Percentiles rank a stretch among this genome's conserved stretches.
Conservation (phyloP, 2,113 vertebrate genomes). For the Recurvirostra avosetta region DNA sequence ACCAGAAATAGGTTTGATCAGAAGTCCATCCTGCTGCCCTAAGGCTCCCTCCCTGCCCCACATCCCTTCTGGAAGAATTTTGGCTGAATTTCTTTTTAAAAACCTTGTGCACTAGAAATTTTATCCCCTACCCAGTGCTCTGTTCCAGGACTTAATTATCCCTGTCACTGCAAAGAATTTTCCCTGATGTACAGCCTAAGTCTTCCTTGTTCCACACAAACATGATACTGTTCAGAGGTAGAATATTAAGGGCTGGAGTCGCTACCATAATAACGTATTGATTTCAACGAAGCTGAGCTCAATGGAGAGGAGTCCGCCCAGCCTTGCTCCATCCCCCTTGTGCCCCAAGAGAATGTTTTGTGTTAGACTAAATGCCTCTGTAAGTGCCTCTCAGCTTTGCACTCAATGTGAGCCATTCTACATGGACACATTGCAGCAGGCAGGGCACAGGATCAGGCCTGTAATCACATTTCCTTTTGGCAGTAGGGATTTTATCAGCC, state of each 20-base stretch:
- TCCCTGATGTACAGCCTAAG: not conserved
- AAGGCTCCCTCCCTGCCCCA: not conserved
- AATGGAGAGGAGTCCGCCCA: not conserved
- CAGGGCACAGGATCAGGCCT: not conserved
- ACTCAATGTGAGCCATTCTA: not conserved
- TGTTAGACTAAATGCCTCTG: constrained; percentile 3
- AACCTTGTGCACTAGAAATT: not conserved
- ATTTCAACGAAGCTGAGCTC: not conserved
- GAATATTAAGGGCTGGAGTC: not conserved
- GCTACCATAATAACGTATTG: not conserved
- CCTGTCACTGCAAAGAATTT: not conserved
- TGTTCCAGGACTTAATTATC: not conserved
- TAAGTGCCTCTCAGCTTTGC: constrained; percentile 12
- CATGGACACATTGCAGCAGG: not conserved
- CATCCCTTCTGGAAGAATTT: not conserved
- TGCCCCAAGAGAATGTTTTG: constrained; percentile 17
- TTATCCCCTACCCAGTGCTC: not conserved
- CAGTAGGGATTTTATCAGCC: not conserved
- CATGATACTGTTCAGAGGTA: not conserved
- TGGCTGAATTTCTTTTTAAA: not conserved
- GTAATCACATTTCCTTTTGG: not conserved
- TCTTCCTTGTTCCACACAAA: not conserved
- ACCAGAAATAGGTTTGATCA: not conserved
- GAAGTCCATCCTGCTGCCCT: not conserved
- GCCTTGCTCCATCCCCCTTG: not conserved